Conservation (phyloP, 2,797 vertebrate genomes). For the Phataginus tetradactyla region DNA sequence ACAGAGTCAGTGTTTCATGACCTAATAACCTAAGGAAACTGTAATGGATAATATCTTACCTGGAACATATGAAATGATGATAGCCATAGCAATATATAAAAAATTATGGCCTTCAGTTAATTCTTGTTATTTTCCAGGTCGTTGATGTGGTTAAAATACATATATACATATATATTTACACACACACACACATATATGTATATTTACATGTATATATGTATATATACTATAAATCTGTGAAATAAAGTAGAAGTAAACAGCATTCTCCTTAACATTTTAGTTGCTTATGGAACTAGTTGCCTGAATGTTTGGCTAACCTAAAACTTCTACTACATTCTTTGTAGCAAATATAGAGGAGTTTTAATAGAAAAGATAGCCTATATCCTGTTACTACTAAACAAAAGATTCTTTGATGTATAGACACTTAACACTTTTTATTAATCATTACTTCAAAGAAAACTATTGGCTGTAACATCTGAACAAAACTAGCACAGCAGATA, state of each 20-base stretch:
- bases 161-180: not conserved
- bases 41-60: not conserved
- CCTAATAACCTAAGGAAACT: not conserved
- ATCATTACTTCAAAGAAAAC: not conserved
- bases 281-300: not conserved
- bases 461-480: not conserved
- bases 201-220: too few relatives aligned
- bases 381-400: not conserved
- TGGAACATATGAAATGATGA: not conserved
- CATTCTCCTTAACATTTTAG: not conserved
- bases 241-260: constrained; percentile 2
- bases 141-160: not conserved
- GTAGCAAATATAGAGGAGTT: not conserved
- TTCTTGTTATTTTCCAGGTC: not conserved
- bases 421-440: not conserved
- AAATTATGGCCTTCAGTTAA: not conserved
- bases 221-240: not conserved
- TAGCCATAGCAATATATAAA: not conserved
- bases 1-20: not conserved
- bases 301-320: not conserved
- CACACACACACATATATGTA: too few relatives aligned
- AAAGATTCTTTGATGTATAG: not conserved
- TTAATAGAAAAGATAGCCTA: not conserved
- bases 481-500: not conserved
- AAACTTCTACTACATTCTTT: not conserved